A percentile compares a stretch with the other conserved stretches of the same genome.
phyloP scores from a whole-genome alignment of 2,797 vertebrate species.

The Lepilemur ruficaudatus region DNA sequence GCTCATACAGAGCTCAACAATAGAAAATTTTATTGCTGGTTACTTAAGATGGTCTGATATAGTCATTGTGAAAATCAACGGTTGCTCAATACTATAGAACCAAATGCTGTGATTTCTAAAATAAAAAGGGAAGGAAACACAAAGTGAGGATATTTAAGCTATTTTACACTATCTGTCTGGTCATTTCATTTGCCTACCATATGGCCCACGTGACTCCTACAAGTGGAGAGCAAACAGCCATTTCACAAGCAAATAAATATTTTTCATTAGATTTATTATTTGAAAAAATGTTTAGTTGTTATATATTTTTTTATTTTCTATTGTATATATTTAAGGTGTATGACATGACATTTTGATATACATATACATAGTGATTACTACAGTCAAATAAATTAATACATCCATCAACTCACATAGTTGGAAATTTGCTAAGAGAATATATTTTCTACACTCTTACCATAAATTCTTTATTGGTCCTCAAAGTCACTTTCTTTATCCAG shows the following conservation, averaged over 20 bases:
- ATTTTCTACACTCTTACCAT: not conserved
- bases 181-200: not conserved
- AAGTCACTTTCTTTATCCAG: not conserved
- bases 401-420: not conserved
- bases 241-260: constrained; percentile 1
- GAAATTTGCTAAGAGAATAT: not conserved
- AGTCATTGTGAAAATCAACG: constrained; percentile 12
- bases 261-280: not conserved
- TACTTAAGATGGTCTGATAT: not conserved
- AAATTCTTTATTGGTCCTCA: not conserved
- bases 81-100: not conserved
- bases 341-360: not conserved
- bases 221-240: not conserved
- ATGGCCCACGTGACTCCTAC: not conserved
- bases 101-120: not conserved
- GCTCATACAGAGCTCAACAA: not conserved
- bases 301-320: not conserved
- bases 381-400: not conserved
- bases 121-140: not conserved
- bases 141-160: not conserved
- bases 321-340: not conserved
- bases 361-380: not conserved
- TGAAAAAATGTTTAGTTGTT: not conserved
- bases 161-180: not conserved
- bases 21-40: not conserved